These are phyloP conservation scores for Plebejus anna DNA, from an alignment of 2,888 invertebrate genomes.

Conservation along the genomic window DNA sequence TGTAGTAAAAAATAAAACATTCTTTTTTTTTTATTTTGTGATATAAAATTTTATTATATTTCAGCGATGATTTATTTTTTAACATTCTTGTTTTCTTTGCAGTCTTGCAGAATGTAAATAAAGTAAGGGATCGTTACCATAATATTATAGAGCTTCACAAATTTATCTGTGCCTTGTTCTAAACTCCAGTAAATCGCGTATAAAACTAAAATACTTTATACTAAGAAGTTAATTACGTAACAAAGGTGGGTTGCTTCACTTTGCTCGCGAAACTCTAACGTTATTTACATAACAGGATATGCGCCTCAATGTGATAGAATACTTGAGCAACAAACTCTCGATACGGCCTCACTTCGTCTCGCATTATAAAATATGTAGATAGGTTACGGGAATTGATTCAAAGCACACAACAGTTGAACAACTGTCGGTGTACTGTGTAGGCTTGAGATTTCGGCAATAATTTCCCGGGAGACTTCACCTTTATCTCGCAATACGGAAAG, in stretches of 20 bases:
- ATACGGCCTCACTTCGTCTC: slow-evolving; percentile 63
- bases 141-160: neutral
- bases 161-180: too few species aligned
- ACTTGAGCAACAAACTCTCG: slow-evolving; percentile 38
- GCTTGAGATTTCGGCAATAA: slow-evolving; percentile 74
- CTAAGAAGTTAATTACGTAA: slow-evolving; percentile 12
- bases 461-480: slow-evolving; percentile 72
- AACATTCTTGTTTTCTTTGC: neutral
- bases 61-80: neutral
- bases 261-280: slow-evolving; percentile 8
- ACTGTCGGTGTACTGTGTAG: slow-evolving; percentile 70
- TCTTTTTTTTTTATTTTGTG: too few species aligned
- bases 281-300: slow-evolving; percentile 2
- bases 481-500: slow-evolving; percentile 69
- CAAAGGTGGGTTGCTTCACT: neutral
- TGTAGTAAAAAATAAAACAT: too few species aligned
- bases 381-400: slow-evolving; percentile 78
- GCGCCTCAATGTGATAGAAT: slow-evolving; percentile 3
- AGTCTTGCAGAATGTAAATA: neutral
- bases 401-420: slow-evolving; percentile 68
- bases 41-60: too few species aligned
- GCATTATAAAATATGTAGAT: slow-evolving; percentile 77
- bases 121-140: neutral
- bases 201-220: neutral
- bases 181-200: neutral